A percentile compares a stretch with the other conserved stretches of the same genome.
These are phyloP conservation scores for Anisognathus igniventris DNA, from an alignment of 2,797 vertebrate species.

Conservation along the genomic window DNA sequence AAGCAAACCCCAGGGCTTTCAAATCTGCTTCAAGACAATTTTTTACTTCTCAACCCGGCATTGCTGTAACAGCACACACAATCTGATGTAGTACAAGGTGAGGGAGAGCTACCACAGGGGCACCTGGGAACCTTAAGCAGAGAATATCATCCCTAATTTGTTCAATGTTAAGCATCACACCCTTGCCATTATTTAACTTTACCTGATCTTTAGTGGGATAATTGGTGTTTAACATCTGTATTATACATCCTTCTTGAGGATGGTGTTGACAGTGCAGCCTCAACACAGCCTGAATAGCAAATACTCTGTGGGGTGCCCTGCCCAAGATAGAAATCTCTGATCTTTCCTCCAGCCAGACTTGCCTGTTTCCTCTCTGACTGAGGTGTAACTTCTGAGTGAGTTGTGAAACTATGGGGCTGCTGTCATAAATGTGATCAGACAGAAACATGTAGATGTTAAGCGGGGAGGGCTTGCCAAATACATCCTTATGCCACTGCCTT, in stretches of 20 bases:
- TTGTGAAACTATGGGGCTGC: conserved; percentile 4
- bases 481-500: conserved; percentile 1
- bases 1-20: not conserved
- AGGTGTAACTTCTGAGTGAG: conserved; percentile 17
- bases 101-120: not conserved
- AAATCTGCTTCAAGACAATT: not conserved
- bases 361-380: conserved; percentile 5
- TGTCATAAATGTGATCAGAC: not conserved
- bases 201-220: conserved; percentile 48
- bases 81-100: not conserved
- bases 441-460: not conserved
- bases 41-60: not conserved
- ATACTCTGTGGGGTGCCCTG: conserved; percentile 39
- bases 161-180: conserved; percentile 35
- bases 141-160: conserved; percentile 7
- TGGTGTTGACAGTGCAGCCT: conserved; percentile 49
- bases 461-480: conserved; percentile 16
- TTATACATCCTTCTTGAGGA: conserved; percentile 44
- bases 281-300: conserved; percentile 37
- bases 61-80: not conserved
- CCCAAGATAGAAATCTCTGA: conserved; percentile 58
- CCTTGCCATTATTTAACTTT: conserved; percentile 53
- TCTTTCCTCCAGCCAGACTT: conserved; percentile 46
- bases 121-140: not conserved
- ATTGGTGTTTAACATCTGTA: conserved; percentile 63